Conservation (phyloP, 1,140 invertebrate species). For the Achatina immaculata region DNA sequence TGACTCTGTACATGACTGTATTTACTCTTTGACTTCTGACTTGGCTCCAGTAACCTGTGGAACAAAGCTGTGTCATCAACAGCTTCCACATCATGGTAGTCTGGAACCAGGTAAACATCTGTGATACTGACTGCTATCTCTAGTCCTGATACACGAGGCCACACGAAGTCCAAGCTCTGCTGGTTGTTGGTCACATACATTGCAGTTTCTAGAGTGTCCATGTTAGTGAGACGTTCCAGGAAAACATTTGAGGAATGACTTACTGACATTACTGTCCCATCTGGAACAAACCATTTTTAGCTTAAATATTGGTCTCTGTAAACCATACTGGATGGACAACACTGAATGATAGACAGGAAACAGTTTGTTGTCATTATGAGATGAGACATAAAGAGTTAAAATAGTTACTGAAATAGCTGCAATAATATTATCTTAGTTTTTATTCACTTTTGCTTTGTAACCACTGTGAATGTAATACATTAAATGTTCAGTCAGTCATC, state of each 20-base stretch:
- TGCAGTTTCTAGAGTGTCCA: constrained; percentile 50
- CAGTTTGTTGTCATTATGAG: too few species aligned
- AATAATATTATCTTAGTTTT: too few species aligned
- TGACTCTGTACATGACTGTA: constrained; percentile 28
- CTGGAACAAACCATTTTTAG: constrained; percentile 32
- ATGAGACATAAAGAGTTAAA: too few species aligned
- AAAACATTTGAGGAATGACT: constrained; percentile 56
- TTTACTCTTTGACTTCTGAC: constrained; percentile 27
- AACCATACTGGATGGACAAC: too few species aligned
- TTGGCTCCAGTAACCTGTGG: constrained; percentile 9
- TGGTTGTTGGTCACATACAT: constrained; percentile 62
- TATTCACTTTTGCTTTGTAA: too few species aligned
- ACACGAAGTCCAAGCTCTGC: constrained; percentile 58
- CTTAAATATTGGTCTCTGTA: too few species aligned
- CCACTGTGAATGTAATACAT: too few species aligned
- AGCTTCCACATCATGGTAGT: constrained; percentile 58
- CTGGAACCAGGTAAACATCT: constrained; percentile 54
- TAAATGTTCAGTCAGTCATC: too few species aligned
- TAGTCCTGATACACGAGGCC: constrained; percentile 55
- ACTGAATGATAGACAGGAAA: too few species aligned
- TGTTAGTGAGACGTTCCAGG: constrained; percentile 53
- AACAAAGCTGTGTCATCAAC: constrained; percentile 55
- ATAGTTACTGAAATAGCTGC: too few species aligned
- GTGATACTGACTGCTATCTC: constrained; percentile 59
- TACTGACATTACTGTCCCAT: constrained; percentile 40